phyloP scores from a whole-genome alignment of 2,888 invertebrate genomes.

The Pseudococcus longispinus region DNA sequence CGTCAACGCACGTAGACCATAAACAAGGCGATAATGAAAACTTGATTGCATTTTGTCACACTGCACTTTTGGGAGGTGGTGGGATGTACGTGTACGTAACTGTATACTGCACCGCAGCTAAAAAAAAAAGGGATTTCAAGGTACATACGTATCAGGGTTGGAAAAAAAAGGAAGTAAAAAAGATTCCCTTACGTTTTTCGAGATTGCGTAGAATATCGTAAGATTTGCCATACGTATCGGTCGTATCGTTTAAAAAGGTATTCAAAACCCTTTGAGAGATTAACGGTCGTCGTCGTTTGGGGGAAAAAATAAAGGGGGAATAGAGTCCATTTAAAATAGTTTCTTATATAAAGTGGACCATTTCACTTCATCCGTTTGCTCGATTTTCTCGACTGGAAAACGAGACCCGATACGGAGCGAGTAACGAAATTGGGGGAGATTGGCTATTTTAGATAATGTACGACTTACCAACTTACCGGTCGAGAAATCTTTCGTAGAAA shows the following conservation, averaged over 20 bases:
- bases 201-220: not conserved
- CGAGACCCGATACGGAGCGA: constrained; percentile 4
- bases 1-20: too few relatives aligned
- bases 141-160: not conserved
- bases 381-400: constrained; percentile 53
- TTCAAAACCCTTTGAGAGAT: constrained; percentile 10
- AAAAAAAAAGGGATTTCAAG: not conserved
- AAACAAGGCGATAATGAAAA: too few relatives aligned
- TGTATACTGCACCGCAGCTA: not conserved
- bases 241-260: not conserved
- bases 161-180: not conserved
- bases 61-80: too few relatives aligned
- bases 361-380: constrained; percentile 48
- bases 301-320: constrained; percentile 15
- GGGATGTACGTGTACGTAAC: not conserved
- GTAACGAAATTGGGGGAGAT: constrained; percentile 2
- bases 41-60: too few relatives aligned
- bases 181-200: not conserved
- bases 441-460: constrained; percentile 30
- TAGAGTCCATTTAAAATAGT: constrained; percentile 50
- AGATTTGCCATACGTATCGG: not conserved
- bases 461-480: not conserved
- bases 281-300: not conserved
- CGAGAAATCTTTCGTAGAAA: not conserved
- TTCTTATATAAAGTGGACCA: constrained; percentile 50